Percentiles rank a stretch among this genome's conserved stretches.
These are phyloP conservation scores for Drosophila simulans DNA, from an alignment of 1,140 invertebrate species.

Conservation along the genomic window DNA sequence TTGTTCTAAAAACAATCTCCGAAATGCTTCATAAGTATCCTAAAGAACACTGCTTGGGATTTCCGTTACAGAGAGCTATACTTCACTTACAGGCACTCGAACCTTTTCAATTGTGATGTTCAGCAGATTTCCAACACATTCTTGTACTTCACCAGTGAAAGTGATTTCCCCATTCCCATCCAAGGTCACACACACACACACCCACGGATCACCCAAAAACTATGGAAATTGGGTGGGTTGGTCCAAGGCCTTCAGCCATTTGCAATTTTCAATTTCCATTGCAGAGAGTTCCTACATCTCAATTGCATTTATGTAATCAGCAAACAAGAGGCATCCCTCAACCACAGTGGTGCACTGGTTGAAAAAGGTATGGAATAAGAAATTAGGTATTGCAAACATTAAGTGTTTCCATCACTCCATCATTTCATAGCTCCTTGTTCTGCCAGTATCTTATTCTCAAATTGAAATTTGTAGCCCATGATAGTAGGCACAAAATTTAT, in stretches of 20 bases:
- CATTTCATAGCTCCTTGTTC: no score
- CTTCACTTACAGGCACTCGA: constrained; percentile 2
- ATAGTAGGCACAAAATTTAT: no score
- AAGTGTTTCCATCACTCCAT: no score
- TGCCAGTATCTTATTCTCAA: no score
- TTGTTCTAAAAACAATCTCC: no score
- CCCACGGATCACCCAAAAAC: background rate
- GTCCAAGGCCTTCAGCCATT: constrained; percentile 30
- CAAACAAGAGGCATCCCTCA: constrained; percentile 37
- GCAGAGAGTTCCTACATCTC: constrained; percentile 50
- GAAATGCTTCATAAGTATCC: no score
- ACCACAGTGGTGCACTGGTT: background rate
- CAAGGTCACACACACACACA: constrained; percentile 44
- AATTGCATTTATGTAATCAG: constrained; percentile 78
- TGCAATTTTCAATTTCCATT: constrained; percentile 66
- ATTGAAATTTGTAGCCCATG: no score
- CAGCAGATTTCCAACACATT: constrained; percentile 23
- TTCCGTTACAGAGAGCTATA: constrained; percentile 4
- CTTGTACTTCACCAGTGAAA: constrained; percentile 14
- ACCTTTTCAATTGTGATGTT: constrained; percentile 17
- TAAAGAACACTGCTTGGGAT: background rate
- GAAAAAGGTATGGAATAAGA: no score
- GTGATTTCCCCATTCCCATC: background rate
- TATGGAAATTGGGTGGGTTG: background rate
- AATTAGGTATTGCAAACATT: no score